These are phyloP conservation scores for Ovis canadensis DNA, from an alignment of 2,113 vertebrate species.

Conservation along the genomic window DNA sequence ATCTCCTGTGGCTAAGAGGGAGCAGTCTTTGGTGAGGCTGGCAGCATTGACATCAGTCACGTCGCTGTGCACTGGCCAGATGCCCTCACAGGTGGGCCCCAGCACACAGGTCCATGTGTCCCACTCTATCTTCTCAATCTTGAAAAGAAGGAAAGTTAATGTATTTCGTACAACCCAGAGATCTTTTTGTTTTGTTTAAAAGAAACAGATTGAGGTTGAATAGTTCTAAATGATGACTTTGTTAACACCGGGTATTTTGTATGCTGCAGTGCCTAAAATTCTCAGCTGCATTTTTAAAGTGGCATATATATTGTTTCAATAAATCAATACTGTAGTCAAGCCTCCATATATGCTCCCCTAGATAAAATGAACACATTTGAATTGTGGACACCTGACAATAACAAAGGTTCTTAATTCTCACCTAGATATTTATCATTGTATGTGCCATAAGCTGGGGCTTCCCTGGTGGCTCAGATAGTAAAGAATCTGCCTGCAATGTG, in stretches of 20 bases:
- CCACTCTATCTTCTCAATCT: constrained; percentile 97
- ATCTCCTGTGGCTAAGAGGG: constrained; percentile 92
- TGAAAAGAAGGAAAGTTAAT: constrained; percentile 30
- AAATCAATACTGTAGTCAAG: not conserved
- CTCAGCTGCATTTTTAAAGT: not conserved
- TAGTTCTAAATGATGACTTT: not conserved
- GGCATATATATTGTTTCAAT: not conserved
- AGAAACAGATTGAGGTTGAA: not conserved
- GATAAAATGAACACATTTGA: not conserved
- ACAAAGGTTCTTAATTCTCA: not conserved
- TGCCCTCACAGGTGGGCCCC: constrained; percentile 93
- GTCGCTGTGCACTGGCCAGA: constrained; percentile 92
- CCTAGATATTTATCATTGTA: not conserved
- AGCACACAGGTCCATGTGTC: constrained; percentile 94
- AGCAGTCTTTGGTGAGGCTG: constrained; percentile 90
- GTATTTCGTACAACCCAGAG: not conserved
- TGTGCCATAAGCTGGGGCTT: not conserved
- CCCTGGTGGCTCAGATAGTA: not conserved
- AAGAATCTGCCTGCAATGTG: not conserved
- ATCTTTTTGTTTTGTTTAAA: not conserved
- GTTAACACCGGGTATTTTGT: not conserved
- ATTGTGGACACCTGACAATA: not conserved
- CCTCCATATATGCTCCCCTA: not conserved
- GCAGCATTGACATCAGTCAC: constrained; percentile 89
- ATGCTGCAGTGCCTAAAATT: not conserved